Evolutionary conservation across 1,140 invertebrate genomes (phyloP), one percentile per base, ranked within the genome.

Genomic region (Tyrophagus putrescentiae): DNA sequence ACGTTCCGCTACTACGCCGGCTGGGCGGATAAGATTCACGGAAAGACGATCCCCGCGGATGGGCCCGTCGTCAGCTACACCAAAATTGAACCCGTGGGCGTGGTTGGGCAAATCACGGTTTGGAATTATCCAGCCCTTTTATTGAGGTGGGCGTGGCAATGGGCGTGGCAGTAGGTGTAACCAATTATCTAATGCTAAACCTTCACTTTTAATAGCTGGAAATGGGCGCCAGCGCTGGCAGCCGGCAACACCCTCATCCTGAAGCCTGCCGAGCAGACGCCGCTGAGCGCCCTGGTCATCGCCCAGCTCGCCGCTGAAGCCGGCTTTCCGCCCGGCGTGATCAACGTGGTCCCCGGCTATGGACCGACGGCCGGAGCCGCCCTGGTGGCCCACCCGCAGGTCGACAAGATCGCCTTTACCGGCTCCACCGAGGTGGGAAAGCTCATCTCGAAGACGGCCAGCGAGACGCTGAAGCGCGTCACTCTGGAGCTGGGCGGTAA

Each of bases 21-120:
- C 41, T 91, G 82, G 79, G 81, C 84, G 61, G 90, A 94, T 71
- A 96, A 96, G 74, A 84, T 87, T 68, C 81, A 85, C 68, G 91
- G 92, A 39, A 82, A 84, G 64, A 90, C 86, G 11, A 84, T 94
- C 66, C 86, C 88, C 21, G 74, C 80, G 60, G 82, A 72, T 68
- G 76, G 76, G 42, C 64, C 72, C 54, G 71, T 65, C 57, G 76
- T 78, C 64, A 62, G 67, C 0, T 77, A 75, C 64, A 78, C 77
- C 13, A 68, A 74, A 36, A 70, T 77, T 60, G 77, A 79, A 64
- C 76, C 77, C 28, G 71, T 79, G 62, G 77, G 77, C 59, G 74
- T 78, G 34, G 74, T 72, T 68, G 77, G 75, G 42, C 72, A 76
- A 59, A 79, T 78, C 42, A 76, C 77, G 63, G 76, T 76, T 67